Evolutionary conservation across 1,140 invertebrate genomes (phyloP).

Genomic region (Camponotus floridanus): DNA sequence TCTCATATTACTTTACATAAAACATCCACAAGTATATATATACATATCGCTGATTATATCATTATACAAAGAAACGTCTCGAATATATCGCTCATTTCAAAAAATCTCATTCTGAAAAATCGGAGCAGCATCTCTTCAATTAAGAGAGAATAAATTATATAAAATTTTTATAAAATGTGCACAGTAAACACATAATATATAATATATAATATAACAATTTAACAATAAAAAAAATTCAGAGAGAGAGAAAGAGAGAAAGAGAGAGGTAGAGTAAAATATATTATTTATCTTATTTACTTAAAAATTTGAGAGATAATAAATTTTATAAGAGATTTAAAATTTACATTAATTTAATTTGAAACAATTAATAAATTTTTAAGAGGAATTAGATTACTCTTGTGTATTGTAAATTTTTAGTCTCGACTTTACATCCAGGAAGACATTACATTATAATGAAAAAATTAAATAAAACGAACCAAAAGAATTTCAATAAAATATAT

Average conservation of each 20-base stretch:
- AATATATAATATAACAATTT: not conserved
- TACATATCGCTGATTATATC: not conserved
- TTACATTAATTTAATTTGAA: not conserved
- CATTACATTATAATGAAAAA: not conserved
- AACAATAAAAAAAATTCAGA: not conserved
- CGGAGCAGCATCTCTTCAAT: not conserved
- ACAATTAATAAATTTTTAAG: slow-evolving; percentile 1
- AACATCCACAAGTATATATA: too few species aligned
- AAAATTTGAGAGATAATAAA: not conserved
- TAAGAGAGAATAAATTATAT: not conserved
- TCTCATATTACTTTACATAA: not conserved
- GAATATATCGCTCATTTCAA: slow-evolving; percentile 3
- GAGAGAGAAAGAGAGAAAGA: too few species aligned
- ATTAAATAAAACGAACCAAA: not conserved
- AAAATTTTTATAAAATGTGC: not conserved
- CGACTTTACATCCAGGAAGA: not conserved
- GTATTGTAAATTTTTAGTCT: not conserved
- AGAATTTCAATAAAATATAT: too few species aligned
- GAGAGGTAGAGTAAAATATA: not conserved
- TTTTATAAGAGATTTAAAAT: not conserved
- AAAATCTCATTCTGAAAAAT: not conserved
- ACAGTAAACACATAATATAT: not conserved
- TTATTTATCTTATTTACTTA: not conserved
- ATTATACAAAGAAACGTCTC: slow-evolving; percentile 48
- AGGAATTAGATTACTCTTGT: not conserved